Base-by-base conservation (phyloP, 2,113 vertebrate species). In the Scartelaos histophorus region DNA sequence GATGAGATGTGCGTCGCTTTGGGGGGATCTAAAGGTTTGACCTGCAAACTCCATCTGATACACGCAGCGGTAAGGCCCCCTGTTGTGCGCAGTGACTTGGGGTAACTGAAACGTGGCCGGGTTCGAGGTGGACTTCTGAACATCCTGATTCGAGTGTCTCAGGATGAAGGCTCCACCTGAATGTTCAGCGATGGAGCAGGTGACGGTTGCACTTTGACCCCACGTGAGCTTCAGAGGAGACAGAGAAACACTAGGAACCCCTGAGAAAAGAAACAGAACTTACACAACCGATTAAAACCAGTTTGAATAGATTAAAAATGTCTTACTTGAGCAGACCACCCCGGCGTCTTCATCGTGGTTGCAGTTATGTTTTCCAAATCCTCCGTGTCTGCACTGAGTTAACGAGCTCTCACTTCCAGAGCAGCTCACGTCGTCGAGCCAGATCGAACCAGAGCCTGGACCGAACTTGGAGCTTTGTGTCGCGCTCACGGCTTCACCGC, bases 51-150 rank as follows among this genome's bases (percentile, higher is more conserved):
- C 54, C 19, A 0, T 72, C 46, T 56, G 2, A 51, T 72, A 70
- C 35, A 53, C 35, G 70, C 82, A 84, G 54, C 16, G 19, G 57
- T 82, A 82, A 75, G 51, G 57, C 34, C 12, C 7, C 3, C 13
- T 12, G 43, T 19, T 38, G 34, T 64, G 34, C n/a, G 38, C 38
- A 9, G 61, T 64, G 34, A 71, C 76, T 16, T 35, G 0, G 0
- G 2, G 0, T 2, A 77, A 46, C 0, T 0, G 51, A 69, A 81
- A 84, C 0, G 60, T 45, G 1, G 51, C 38, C 11, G 46, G 53
- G 25, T 64, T 70, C 1, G 43, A 57, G 43, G 24, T 11, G 6
- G 38, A 51, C 5, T 11, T 67, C 22, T 38, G 34, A 16, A 62
- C 60, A 35, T 62, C 60, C 13, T 10, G 60, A 17, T 19, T 16